phyloP scores from a whole-genome alignment of 2,797 vertebrate genomes.

The Manis pentadactyla region DNA sequence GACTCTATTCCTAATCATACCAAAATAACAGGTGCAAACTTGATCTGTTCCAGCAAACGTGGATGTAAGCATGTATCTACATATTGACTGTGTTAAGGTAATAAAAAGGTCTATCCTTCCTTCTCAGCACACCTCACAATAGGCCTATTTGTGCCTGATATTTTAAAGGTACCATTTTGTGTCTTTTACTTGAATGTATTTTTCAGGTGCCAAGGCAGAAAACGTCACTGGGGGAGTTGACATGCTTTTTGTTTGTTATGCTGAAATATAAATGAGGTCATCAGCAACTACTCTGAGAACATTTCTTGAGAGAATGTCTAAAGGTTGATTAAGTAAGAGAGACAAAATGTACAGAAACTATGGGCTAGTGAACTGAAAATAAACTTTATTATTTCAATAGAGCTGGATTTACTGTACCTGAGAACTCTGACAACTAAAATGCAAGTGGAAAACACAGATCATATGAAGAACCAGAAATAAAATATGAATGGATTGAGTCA shows the following conservation, averaged over 20 bases:
- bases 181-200: neutral
- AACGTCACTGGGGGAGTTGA: neutral
- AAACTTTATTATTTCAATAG: neutral
- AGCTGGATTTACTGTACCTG: neutral
- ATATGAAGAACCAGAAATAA: neutral
- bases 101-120: too few species aligned
- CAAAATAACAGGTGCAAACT: neutral
- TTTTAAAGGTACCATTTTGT: neutral
- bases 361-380: neutral
- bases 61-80: neutral
- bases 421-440: neutral
- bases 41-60: neutral
- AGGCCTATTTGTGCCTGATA: neutral
- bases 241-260: neutral
- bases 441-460: neutral
- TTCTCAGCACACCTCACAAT: neutral
- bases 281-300: neutral
- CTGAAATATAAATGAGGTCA: neutral
- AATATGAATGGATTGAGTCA: neutral
- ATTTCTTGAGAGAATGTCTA: neutral
- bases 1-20: neutral
- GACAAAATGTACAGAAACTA: neutral
- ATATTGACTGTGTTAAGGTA: too few species aligned
- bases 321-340: neutral
- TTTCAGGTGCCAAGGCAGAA: conserved; percentile 8